These are phyloP conservation scores for Oreonectes daqikongensis DNA, from an alignment of 2,797 vertebrate genomes.

Conservation along the genomic window DNA sequence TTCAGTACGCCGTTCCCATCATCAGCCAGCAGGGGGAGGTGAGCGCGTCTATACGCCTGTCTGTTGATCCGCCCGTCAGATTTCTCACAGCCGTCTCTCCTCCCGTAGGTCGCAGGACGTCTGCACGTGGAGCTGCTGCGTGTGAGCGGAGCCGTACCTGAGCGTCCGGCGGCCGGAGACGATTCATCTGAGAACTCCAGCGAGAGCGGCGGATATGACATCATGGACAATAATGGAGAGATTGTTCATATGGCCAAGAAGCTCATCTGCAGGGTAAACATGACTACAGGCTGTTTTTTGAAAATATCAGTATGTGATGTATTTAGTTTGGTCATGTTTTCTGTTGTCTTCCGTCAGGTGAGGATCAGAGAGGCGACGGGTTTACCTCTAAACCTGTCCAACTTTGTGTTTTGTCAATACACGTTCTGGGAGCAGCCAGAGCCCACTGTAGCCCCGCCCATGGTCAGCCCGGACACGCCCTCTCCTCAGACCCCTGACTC, in stretches of 20 bases:
- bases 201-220: conserved; percentile 92
- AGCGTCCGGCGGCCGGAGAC: conserved; percentile 86
- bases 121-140: conserved; percentile 94
- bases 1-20: conserved; percentile 96
- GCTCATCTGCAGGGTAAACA: conserved; percentile 85
- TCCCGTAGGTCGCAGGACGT: conserved; percentile 87
- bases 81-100: not conserved
- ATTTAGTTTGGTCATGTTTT: not conserved
- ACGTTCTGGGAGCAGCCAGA: conserved; percentile 93
- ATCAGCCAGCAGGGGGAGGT: conserved; percentile 99
- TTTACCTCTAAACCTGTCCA: conserved; percentile 91
- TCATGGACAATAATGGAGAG: conserved; percentile 90
- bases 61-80: not conserved
- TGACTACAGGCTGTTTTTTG: too few species aligned
- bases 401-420: conserved; percentile 99
- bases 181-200: conserved; percentile 98
- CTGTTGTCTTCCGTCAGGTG: conserved; percentile 74
- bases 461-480: conserved; percentile 92
- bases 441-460: conserved; percentile 89
- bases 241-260: conserved; percentile 90
- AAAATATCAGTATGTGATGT: not conserved
- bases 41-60: conserved; percentile 2
- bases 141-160: conserved; percentile 85
- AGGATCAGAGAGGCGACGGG: conserved; percentile 94
- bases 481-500: conserved; percentile 82